These are phyloP conservation scores for Malurus melanocephalus DNA, from an alignment of 2,113 vertebrate genomes.

Conservation along the genomic window DNA sequence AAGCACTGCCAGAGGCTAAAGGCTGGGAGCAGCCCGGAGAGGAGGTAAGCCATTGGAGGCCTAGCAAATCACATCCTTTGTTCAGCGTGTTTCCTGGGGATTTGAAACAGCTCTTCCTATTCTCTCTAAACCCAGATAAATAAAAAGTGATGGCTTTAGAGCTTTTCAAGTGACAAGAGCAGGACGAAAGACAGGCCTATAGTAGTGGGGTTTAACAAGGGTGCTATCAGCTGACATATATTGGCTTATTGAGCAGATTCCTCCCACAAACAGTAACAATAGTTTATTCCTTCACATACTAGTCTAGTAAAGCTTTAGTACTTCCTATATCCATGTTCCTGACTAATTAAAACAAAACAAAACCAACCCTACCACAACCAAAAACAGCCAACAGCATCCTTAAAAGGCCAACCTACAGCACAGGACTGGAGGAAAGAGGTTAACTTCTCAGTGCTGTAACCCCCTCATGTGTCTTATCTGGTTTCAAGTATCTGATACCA, in stretches of 20 bases:
- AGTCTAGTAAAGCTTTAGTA: neutral
- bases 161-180: constrained; percentile 29
- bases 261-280: neutral
- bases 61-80: constrained; percentile 31
- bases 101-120: constrained; percentile 40
- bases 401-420: neutral
- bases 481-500: neutral
- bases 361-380: neutral
- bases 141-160: constrained; percentile 4
- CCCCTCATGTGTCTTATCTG: neutral
- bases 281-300: neutral
- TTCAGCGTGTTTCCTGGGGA: neutral
- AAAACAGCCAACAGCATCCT: neutral
- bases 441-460: neutral
- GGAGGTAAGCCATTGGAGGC: neutral
- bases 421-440: neutral
- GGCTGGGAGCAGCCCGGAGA: neutral
- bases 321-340: neutral
- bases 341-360: neutral
- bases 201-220: neutral
- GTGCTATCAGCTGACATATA: neutral
- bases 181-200: constrained; percentile 12
- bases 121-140: constrained; percentile 19
- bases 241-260: constrained; percentile 17
- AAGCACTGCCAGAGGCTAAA: constrained; percentile 1